Evolutionary conservation across 2,113 vertebrate species (phyloP), one percentile per base, ranked within the genome.

Genomic region (Onychorhynchus coronatus): DNA sequence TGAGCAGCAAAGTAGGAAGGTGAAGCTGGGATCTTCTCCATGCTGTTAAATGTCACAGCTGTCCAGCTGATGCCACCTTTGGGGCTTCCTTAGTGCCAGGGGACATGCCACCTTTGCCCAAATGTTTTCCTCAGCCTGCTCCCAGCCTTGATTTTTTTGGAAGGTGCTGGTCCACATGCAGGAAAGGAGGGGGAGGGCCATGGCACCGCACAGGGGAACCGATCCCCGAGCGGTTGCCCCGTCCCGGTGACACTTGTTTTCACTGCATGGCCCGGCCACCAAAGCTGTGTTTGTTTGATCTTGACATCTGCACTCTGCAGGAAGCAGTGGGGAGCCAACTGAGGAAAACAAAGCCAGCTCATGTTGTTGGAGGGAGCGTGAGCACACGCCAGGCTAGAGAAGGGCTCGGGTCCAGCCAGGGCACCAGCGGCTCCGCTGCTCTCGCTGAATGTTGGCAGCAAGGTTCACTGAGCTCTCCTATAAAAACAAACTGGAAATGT

Each of bases 261-360:
- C 4, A 0, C 73, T 22, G 0, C 44, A 44, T 31, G 78, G 91
- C 85, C n/a, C 5, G 9, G 77, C 82, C 73, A 74, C 91, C 2
- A 6, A 41, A 87, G 89, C 95, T 82, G 67, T 85, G 71, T 92
- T 67, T 91, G 88, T 97, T 97, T 97, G 97, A 95, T 97, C 95
- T 95, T 96, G 96, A 97, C 97, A 93, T 95, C 82, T 97, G 97
- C 94, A 81, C 97, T 75, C 87, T 39, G 42, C 96, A 96, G 97
- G 97, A 98, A 97, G 87, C 9, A 4, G 80, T 14, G 17, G 41
- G 55, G 79, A 94, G 52, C 85, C 13, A 41, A 89, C 91, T 80
- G 95, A 83, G 93, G 79, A 78, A 93, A 96, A 97, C 92, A 96
- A 74, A 91, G 46, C 24, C 3, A 52, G 88, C 63, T 63, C 14